Conservation (phyloP, 2,888 invertebrate genomes). For the Synergus gifuensis region DNA sequence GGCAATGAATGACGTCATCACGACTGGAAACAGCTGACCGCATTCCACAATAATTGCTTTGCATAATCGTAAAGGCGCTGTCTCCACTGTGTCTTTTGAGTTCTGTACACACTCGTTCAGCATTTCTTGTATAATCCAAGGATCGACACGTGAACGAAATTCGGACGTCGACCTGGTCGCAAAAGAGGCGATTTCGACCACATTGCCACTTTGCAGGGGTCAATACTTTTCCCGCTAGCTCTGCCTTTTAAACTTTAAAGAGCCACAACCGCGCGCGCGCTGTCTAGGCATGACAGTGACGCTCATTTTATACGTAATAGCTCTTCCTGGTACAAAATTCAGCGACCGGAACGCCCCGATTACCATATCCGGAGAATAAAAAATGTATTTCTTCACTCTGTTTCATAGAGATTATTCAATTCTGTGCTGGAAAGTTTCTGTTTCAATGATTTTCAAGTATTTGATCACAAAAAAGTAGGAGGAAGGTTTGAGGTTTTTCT, state of each 20-base stretch:
- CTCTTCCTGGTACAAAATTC: slow-evolving; percentile 42
- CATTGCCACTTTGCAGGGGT: slow-evolving; percentile 49
- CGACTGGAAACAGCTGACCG: slow-evolving; percentile 75
- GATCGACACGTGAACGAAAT: background rate
- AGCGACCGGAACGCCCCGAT: slow-evolving; percentile 51
- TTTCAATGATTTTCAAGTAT: slow-evolving; percentile 9
- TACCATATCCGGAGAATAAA: slow-evolving; percentile 35
- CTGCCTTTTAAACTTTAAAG: slow-evolving; percentile 77
- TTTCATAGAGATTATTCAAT: slow-evolving; percentile 6
- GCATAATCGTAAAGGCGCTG: slow-evolving; percentile 70
- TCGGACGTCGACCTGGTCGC: slow-evolving; percentile 35
- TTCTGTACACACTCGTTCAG: slow-evolving; percentile 37
- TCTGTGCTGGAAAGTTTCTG: slow-evolving; percentile 14
- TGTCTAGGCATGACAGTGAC: slow-evolving; percentile 68
- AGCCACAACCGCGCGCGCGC: slow-evolving; percentile 61
- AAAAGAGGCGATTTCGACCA: slow-evolving; percentile 47
- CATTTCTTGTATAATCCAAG: background rate
- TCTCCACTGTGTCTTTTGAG: slow-evolving; percentile 42
- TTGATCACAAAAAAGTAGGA: background rate
- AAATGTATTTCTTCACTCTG: slow-evolving; percentile 33
- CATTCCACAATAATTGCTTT: slow-evolving; percentile 76
- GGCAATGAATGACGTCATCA: slow-evolving; percentile 67
- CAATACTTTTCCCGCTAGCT: slow-evolving; percentile 67
- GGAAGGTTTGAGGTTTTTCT: background rate
- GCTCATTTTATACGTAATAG: slow-evolving; percentile 61